Evolutionary conservation across 2,797 vertebrate genomes (phyloP).

Genomic region (Pteronotus mesoamericanus): DNA sequence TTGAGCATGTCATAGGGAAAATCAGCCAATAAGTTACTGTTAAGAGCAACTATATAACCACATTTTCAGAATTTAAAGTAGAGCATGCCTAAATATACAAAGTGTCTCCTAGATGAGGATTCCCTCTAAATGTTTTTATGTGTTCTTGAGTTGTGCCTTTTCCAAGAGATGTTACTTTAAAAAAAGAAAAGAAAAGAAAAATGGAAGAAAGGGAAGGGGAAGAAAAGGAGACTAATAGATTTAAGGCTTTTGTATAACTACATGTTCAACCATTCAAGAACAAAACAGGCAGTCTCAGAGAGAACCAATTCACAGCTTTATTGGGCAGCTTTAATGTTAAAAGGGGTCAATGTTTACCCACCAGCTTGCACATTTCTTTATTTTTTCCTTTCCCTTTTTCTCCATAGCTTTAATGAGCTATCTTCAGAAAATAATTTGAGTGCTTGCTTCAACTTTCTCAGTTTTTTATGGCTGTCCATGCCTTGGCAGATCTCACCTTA

Average conservation of each 20-base stretch:
- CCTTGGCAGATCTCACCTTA: constrained; percentile 40
- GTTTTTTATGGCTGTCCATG: constrained; percentile 27
- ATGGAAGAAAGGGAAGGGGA: background rate
- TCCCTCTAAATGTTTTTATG: background rate
- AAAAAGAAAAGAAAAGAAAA: background rate
- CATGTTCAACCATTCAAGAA: background rate
- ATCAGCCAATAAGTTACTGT: background rate
- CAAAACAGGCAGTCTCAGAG: constrained; percentile 38
- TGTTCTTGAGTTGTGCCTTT: background rate
- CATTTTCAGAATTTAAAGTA: background rate
- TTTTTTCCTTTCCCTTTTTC: constrained; percentile 12
- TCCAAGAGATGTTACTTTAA: background rate
- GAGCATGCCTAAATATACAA: background rate
- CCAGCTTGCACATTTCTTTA: background rate
- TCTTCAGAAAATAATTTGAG: constrained; percentile 33
- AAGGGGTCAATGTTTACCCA: constrained; percentile 6
- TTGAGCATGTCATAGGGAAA: background rate
- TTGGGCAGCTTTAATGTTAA: constrained; percentile 7
- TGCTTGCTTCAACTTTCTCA: constrained; percentile 44
- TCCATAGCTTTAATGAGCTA: background rate
- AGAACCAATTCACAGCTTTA: constrained; percentile 11
- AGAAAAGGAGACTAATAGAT: background rate
- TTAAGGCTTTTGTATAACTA: constrained; percentile 21
- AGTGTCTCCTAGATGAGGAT: background rate
- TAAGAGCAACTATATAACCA: background rate